phyloP scores from a whole-genome alignment of 2,888 invertebrate species.

The Clanis bilineata region DNA sequence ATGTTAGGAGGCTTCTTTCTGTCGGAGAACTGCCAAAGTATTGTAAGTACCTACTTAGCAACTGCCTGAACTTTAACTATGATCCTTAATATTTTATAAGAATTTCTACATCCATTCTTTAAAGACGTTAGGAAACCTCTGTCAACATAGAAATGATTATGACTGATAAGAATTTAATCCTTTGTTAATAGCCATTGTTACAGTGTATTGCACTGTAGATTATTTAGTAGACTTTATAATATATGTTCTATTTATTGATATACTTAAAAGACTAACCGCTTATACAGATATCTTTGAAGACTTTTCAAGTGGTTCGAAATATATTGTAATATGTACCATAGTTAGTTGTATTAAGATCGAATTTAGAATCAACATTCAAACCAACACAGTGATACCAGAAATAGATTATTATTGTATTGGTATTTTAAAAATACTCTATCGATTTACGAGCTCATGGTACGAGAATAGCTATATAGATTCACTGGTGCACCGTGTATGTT shows the following conservation, averaged over 20 bases:
- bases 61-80: too few species aligned
- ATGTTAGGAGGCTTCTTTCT: too few species aligned
- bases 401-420: constrained; percentile 5
- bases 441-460: background rate
- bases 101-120: too few species aligned
- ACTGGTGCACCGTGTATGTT: background rate
- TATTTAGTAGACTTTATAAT: background rate
- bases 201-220: background rate
- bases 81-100: too few species aligned
- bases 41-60: too few species aligned
- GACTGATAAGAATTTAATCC: background rate
- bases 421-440: constrained; percentile 10
- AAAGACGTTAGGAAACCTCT: too few species aligned
- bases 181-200: background rate
- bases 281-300: too few species aligned
- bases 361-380: background rate
- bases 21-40: too few species aligned
- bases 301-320: background rate
- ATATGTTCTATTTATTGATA: background rate
- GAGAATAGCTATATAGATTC: background rate
- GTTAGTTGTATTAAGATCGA: background rate
- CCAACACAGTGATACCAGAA: background rate
- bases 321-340: background rate
- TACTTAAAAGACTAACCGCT: background rate
- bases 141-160: too few species aligned